Evolutionary conservation across 2,113 vertebrate species (phyloP), one percentile per base, ranked within the genome.

Genomic region (Menura novaehollandiae): DNA sequence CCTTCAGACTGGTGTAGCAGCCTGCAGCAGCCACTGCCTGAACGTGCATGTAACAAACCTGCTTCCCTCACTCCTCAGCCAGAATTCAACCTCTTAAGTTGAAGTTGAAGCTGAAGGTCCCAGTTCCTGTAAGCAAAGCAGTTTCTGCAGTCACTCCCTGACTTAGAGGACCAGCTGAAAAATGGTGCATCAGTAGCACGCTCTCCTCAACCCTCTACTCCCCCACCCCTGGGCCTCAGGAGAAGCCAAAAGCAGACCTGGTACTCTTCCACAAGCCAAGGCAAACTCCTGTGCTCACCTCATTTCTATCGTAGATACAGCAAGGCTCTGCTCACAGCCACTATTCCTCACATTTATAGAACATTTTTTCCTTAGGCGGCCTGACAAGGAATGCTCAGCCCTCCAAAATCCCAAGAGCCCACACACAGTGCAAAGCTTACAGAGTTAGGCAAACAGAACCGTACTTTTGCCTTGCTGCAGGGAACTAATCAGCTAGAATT

Each of bases 71-170:
- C 12, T 64, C 21, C 55, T 77, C 8, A 4, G 28, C 15, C 24
- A 39, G 24, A 91, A 82, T 37, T 68, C 46, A 64, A 32, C 16
- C 9, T 53, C 56, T 52, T 30, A 27, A 71, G n/a, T n/a, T 41
- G 39, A 41, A 13, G 39, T 41, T 41, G 39, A 41, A 41, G 35
- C 30, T 33, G 43, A 46, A 78, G 16, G 10, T 62, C 55, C 30
- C 66, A 37, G 37, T 43, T 75, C 15, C 49, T 3, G 0, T 3
- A 35, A 1, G 30, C 10, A 15, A 75, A 58, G 30, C 0, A 0
- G 7, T 35, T 89, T 76, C 72, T 37, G 55, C 28, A 64, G 83
- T 23, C 35, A 43, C 28, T 7, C 21, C 14, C 41, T 47, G 32
- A 11, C 18, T 16, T 23, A 39, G 16, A 41, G 32, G 71, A 62